Evolutionary conservation across 1,140 invertebrate species (phyloP), one percentile per base, ranked within the genome.

Genomic region (Pteromalus puparum): DNA sequence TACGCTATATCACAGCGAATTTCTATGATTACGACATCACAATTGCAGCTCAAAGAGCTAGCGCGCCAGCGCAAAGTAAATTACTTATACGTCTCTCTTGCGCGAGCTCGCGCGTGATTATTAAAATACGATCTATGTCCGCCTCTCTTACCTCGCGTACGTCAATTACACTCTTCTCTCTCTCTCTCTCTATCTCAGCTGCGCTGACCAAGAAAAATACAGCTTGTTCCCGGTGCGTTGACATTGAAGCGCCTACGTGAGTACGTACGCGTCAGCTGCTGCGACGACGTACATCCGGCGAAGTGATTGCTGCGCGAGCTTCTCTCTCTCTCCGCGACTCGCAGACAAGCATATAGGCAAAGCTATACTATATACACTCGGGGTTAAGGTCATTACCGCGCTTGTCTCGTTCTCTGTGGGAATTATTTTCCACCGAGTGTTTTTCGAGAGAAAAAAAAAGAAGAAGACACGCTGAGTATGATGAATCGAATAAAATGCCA

Each of bases 191-290:
- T 68, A 24, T 74, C 67, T 26, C 28, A 28, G 67, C 10, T 42
- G 12, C 24, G 21, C 13, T 46, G 21, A 73, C 21, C 13, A 34
- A 76, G 73, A 28, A 82, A 82, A 76, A 42, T 68, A 82, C 61
- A 82, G 81, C 81, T 68, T 68, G 81, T 82, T 82, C 73, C 61
- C 81, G 82, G 82, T 83, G 42, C 82, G 75, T 83, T 83, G 82
- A 83, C 81, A 83, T 77, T 70, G 74, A 30, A 42, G n/a, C n/a
- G 73, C 48, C 42, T 42, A 61, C 79, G 79, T 42, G 61, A 79
- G 77, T 79, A 68, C 61, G 77, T 68, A 79, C 38, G 67, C 78
- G 70, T 73, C 80, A 73, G 80, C 68, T 70, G 21, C 53, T 61
- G 15, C 80, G 48, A 48, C 46, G 61, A 83, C 81, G 81, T 77